These are phyloP conservation scores for Xiphydria camelus DNA, from an alignment of 2,888 invertebrate species.

Conservation along the genomic window DNA sequence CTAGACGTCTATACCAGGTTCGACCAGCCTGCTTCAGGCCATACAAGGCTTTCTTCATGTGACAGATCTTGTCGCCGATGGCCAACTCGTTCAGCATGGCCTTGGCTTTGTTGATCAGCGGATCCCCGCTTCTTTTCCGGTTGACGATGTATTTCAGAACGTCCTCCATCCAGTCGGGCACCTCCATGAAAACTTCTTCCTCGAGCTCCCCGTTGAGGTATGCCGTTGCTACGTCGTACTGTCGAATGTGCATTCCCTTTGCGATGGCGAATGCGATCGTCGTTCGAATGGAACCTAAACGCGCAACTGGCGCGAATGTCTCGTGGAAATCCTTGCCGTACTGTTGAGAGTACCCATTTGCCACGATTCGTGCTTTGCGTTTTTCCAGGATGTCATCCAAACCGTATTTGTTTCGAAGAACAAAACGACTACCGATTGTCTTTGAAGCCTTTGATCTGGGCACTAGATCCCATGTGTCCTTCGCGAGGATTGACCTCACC, in stretches of 20 bases:
- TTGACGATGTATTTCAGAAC: neutral
- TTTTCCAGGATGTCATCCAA: conserved; percentile 11
- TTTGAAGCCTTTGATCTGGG: conserved; percentile 15
- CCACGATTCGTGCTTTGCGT: conserved; percentile 31
- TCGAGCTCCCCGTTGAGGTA: conserved; percentile 30
- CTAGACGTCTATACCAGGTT: neutral
- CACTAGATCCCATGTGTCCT: conserved; percentile 23
- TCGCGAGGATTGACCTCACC: conserved; percentile 14
- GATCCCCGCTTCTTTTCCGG: too few species aligned
- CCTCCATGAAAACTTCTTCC: conserved; percentile 29
- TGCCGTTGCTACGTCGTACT: conserved; percentile 32
- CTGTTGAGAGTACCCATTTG: conserved; percentile 32
- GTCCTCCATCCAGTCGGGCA: too few species aligned
- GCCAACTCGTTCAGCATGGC: too few species aligned
- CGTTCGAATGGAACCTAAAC: too few species aligned
- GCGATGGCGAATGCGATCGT: too few species aligned
- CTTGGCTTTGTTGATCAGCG: too few species aligned
- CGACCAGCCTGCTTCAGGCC: neutral
- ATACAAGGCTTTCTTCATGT: neutral
- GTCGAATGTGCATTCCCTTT: too few species aligned
- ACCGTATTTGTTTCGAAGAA: too few species aligned
- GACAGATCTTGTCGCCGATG: neutral
- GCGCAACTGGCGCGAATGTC: conserved; percentile 36
- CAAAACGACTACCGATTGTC: conserved; percentile 14
- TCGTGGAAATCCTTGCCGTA: conserved; percentile 35